A percentile compares a stretch with the other conserved stretches of the same genome.
phyloP scores from a whole-genome alignment of 2,888 invertebrate genomes.

The Apotomis turbidana region DNA sequence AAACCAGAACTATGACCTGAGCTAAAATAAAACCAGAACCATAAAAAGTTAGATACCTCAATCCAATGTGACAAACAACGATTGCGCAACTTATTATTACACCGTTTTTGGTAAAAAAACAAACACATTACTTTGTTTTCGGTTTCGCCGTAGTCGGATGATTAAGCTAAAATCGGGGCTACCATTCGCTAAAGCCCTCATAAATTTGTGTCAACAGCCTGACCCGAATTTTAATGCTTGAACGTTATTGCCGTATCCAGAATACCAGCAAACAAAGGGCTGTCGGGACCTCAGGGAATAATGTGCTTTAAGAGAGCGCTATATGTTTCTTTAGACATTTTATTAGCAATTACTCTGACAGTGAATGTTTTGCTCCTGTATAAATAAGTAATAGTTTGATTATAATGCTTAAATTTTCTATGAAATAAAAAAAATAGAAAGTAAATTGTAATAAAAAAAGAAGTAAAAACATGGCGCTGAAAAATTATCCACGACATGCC shows the following conservation, averaged over 20 bases:
- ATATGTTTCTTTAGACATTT: slow-evolving; percentile 39
- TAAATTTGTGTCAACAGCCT: slow-evolving; percentile 79
- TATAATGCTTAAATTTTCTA: too few relatives aligned
- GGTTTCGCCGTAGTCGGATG: slow-evolving; percentile 30
- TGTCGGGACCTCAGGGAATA: slow-evolving; percentile 56
- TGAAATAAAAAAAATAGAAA: too few relatives aligned
- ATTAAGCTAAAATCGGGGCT: slow-evolving; percentile 58
- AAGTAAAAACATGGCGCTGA: too few relatives aligned
- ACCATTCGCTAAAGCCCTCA: slow-evolving; percentile 68
- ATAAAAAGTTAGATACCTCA: not conserved
- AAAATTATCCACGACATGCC: too few relatives aligned
- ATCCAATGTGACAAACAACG: slow-evolving; percentile 3
- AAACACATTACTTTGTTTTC: slow-evolving; percentile 33
- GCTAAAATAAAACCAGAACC: slow-evolving; percentile 10
- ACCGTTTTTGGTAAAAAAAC: slow-evolving; percentile 18
- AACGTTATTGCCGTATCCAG: slow-evolving; percentile 72
- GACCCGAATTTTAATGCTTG: slow-evolving; percentile 78
- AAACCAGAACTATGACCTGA: not conserved
- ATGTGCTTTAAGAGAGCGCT: slow-evolving; percentile 51
- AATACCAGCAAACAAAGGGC: slow-evolving; percentile 72
- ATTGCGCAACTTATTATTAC: slow-evolving; percentile 6
- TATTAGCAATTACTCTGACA: not conserved
- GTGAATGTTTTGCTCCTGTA: not conserved
- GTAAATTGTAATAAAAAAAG: too few relatives aligned
- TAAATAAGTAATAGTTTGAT: not conserved